Evolutionary conservation across 2,888 invertebrate species (phyloP), one percentile per base, ranked within the genome.

Genomic region (Acleris sparsana): DNA sequence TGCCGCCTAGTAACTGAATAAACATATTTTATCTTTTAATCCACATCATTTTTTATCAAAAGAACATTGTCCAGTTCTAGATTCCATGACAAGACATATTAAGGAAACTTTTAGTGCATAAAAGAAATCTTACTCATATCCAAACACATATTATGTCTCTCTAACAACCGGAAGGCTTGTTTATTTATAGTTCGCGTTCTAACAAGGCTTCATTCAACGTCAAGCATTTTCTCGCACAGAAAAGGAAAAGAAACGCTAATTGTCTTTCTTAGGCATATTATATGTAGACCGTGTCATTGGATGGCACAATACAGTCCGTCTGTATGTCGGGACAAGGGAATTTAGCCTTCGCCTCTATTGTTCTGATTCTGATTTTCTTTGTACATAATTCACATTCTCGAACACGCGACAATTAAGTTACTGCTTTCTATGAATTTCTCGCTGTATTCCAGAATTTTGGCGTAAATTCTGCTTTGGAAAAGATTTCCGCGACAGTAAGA

Each of bases 201-300:
- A 46, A 44, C 49, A 49, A 18, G 18, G 49, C 49, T 49, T 49
- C 11, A n/a, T 53, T 13, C 48, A 18, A 48, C 48, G 48, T 49
- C 29, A 46, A 44, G 56, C 29, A 48, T 48, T 58, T 56, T 58
- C 57, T 58, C 48, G 48, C 58, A 18, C 29, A 18, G 49, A 58
- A 33, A 49, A 58, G 58, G 58, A 58, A 58, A 49, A 58, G 57
- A 58, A 48, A 58, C 49, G 58, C 58, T 58, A 58, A 58, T 58
- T 58, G 58, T 48, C 58, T 58, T 33, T 53, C 53, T 49, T 49
- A 29, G 46, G 48, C 33, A 53, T 53, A 53, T 57, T 57, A 29
- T 33, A 49, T 58, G 55, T 62, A 62, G 55, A 62, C 55, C 49
- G 62, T 62, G 62, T 62, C 62, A 48, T 49, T 48, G 62, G 57